Percentiles rank a stretch among this genome's conserved stretches.
Conservation (phyloP, 2,888 invertebrate genomes). For the Polydrusus cervinus region DNA sequence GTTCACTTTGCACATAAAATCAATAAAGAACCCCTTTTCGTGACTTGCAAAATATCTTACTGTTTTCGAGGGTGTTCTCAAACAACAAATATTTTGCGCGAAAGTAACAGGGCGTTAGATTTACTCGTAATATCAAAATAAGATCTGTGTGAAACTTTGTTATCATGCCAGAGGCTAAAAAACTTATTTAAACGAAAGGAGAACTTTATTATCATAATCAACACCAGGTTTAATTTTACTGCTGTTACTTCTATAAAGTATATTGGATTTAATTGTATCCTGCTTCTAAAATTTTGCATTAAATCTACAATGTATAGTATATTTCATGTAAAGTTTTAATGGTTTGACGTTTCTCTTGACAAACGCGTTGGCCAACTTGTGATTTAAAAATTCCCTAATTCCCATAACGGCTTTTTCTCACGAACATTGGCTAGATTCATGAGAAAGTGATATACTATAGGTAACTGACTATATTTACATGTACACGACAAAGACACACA, state of each 20-base stretch:
- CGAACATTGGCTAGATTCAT: too few relatives aligned
- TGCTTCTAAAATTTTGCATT: too few relatives aligned
- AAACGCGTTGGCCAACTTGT: too few relatives aligned
- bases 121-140: conserved; percentile 22
- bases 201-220: neutral
- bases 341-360: too few relatives aligned
- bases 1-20: conserved; percentile 42
- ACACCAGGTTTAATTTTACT: neutral
- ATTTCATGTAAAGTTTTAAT: too few relatives aligned
- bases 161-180: conserved; percentile 2
- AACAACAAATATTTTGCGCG: conserved; percentile 43
- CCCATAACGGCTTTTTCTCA: too few relatives aligned
- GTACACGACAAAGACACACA: too few relatives aligned
- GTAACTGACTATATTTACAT: too few relatives aligned
- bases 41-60: conserved; percentile 51
- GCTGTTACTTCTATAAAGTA: neutral
- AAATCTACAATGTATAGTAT: too few relatives aligned
- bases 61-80: conserved; percentile 44
- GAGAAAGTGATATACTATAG: too few relatives aligned
- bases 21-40: conserved; percentile 48
- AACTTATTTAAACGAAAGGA: conserved; percentile 1
- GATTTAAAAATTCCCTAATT: too few relatives aligned
- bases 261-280: too few relatives aligned
- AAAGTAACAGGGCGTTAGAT: conserved; percentile 30
- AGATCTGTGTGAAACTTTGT: neutral